Evolutionary conservation across 2,888 invertebrate genomes (phyloP).

Genomic region (Dendrolimus pini): DNA sequence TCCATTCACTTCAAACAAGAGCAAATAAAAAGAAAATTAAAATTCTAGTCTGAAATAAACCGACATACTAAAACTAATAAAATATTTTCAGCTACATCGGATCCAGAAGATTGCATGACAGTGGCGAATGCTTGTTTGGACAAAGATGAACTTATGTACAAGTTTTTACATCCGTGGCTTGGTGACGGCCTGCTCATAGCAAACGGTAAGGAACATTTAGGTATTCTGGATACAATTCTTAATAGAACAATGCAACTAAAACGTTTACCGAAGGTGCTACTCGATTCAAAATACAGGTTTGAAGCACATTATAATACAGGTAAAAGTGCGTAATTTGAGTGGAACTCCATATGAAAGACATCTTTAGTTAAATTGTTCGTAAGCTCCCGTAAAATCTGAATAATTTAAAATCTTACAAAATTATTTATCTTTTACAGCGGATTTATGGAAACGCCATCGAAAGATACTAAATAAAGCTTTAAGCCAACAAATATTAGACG

Average conservation of each 20-base stretch:
- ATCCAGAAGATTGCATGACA: constrained; percentile 9
- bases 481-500: constrained; percentile 19
- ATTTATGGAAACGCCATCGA: constrained; percentile 22
- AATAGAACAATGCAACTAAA: not conserved
- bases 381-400: too few relatives aligned
- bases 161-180: constrained; percentile 8
- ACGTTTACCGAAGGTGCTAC: constrained; percentile 1
- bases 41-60: too few relatives aligned
- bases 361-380: too few relatives aligned
- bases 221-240: not conserved
- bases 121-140: constrained; percentile 8
- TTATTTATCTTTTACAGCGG: too few relatives aligned
- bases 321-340: too few relatives aligned
- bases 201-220: constrained; percentile 5
- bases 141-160: constrained; percentile 6
- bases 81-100: constrained; percentile 7
- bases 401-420: too few relatives aligned
- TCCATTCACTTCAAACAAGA: too few relatives aligned
- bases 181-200: constrained; percentile 12
- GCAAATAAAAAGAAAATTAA: too few relatives aligned
- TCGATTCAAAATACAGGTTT: too few relatives aligned
- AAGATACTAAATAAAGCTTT: constrained; percentile 24
- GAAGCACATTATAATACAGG: too few relatives aligned
- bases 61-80: not conserved
- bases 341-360: too few relatives aligned